These are phyloP conservation scores for Hyles euphorbiae DNA, from an alignment of 1,140 invertebrate species.

Conservation along the genomic window DNA sequence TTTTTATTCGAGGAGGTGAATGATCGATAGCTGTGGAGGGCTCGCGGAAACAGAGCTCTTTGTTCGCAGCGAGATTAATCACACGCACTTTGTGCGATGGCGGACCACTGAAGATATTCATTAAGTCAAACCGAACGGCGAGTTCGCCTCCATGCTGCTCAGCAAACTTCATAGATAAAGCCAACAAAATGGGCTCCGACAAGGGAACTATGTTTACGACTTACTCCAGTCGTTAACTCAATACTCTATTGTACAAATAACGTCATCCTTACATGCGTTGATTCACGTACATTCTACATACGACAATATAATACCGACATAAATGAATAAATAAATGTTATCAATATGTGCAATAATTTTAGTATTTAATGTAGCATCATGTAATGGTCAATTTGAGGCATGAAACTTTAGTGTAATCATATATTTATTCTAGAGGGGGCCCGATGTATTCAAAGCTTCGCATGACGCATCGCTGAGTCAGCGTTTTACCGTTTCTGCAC, in stretches of 20 bases:
- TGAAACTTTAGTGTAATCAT: neutral
- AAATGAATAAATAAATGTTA: too few relatives aligned
- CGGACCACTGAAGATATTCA: conserved; percentile 60
- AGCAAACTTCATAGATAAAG: conserved; percentile 1
- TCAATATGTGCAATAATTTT: too few relatives aligned
- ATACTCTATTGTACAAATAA: neutral
- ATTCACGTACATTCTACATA: neutral
- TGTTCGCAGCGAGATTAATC: conserved; percentile 68
- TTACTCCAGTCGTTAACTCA: neutral
- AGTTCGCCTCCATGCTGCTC: neutral
- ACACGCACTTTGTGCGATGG: conserved; percentile 57
- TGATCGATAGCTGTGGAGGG: conserved; percentile 65
- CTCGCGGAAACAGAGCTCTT: conserved; percentile 58
- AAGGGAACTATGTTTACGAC: conserved; percentile 1
- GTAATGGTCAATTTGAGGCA: too few relatives aligned
- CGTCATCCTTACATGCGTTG: neutral
- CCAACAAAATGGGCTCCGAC: neutral
- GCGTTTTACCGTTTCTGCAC: conserved; percentile 30
- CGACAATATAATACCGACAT: too few relatives aligned
- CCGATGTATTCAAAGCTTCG: conserved; percentile 39
- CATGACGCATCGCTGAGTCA: conserved; percentile 44
- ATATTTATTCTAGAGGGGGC: conserved; percentile 23
- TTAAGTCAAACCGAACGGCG: conserved; percentile 36
- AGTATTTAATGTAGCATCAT: too few relatives aligned
- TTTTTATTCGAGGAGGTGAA: conserved; percentile 66